phyloP scores from a whole-genome alignment of 2,888 invertebrate genomes.

The Ophion obscuratus region DNA sequence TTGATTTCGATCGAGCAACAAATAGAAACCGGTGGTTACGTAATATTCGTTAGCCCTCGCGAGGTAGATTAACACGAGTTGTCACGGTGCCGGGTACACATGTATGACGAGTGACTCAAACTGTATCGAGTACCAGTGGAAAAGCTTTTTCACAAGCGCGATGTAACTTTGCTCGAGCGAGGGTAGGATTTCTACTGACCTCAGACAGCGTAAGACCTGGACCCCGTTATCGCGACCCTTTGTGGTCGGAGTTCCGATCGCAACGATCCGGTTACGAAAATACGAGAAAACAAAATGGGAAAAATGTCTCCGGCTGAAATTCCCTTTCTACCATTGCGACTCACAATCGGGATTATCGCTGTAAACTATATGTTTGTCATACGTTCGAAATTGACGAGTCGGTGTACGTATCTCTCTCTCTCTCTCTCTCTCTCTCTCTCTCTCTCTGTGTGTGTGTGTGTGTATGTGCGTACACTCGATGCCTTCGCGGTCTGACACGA shows the following conservation, averaged over 20 bases:
- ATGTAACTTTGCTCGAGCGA: constrained; percentile 50
- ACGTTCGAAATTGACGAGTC: constrained; percentile 4
- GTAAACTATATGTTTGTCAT: constrained; percentile 26
- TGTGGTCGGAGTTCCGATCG: constrained; percentile 30
- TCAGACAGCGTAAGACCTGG: constrained; percentile 34
- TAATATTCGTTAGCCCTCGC: background rate
- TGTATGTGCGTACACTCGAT: constrained; percentile 20
- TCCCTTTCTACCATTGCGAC: constrained; percentile 34
- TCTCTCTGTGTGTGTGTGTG: too few species aligned
- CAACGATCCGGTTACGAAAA: constrained; percentile 43
- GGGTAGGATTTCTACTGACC: constrained; percentile 61
- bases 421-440: too few species aligned
- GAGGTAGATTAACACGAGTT: background rate
- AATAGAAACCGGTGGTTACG: background rate
- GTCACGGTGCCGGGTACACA: background rate
- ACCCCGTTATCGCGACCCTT: constrained; percentile 40
- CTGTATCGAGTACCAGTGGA: background rate
- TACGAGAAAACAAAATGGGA: constrained; percentile 15
- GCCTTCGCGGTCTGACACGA: constrained; percentile 37
- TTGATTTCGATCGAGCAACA: background rate
- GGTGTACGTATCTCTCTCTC: background rate
- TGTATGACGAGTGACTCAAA: background rate
- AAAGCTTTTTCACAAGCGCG: constrained; percentile 1
- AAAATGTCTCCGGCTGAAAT: constrained; percentile 7
- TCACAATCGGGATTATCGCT: constrained; percentile 23